Base-by-base conservation (phyloP, 2,113 vertebrate genomes). In the Ammospiza nelsoni region DNA sequence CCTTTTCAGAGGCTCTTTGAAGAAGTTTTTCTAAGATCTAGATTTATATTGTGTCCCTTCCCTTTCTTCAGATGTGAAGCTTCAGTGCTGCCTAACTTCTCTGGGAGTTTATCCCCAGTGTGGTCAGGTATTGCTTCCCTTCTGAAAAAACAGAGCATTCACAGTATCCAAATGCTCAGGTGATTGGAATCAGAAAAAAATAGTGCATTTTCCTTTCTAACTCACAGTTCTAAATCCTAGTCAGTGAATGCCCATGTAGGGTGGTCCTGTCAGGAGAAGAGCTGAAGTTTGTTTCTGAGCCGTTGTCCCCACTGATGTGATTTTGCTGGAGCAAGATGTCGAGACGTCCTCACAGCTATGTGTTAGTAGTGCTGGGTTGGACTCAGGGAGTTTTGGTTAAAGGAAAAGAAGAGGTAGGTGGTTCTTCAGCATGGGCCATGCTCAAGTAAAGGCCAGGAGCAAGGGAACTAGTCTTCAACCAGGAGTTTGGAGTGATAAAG, bases 271-370 rank as follows among this genome's bases (percentile, higher is more conserved):
- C 39, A 33, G 57, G 41, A 71, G 29, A 73, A 59, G 18, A 76
- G 22, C 10, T 84, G 55, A 74, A 58, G n/a, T 24, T 81, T 71
- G 18, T 81, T 77, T 87, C 43, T 46, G 52, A 9, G 48, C 31
- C 49, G 8, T 22, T 41, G 44, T 33, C 46, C 31, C 37, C 37
- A 13, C 28, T 1, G 1, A 41, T 0, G 2, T 0, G 1, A 27
- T 85, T 88, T 79, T 3, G 1, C 79, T 75, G 67, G 41, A 86
- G 16, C 1, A 3, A 76, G 51, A 20, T 57, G 24, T 14, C 2
- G 3, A 54, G 41, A 52, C 1, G 0, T 44, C 19, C 72, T 85
- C 49, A 54, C 24, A 66, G 31, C 9, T 11, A 1, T 9, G 11
- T 17, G 20, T n/a, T 68, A 27, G 23, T 12, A 12, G n/a, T 14